phyloP scores from a whole-genome alignment of 64 coral and sea anemone species.

The Exaiptasia diaphana region DNA sequence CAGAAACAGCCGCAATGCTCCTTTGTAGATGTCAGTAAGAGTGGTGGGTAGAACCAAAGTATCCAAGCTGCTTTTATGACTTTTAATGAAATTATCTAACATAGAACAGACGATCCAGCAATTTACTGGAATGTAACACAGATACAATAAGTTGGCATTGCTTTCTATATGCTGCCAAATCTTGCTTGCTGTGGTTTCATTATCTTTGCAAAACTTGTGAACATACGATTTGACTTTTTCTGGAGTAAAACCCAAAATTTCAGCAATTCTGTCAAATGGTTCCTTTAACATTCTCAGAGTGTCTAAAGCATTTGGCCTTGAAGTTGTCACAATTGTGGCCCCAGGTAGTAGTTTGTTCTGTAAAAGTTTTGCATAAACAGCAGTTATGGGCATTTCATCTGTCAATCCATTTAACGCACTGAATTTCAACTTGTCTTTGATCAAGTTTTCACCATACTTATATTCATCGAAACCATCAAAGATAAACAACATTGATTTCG shows the following conservation, averaged over 20 bases:
- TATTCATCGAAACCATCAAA: conserved; percentile 48
- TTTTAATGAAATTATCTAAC: conserved; percentile 2
- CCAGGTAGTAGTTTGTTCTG: conserved; percentile 1
- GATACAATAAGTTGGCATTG: conserved; percentile 38
- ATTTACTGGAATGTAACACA: conserved; percentile 64
- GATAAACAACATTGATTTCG: conserved; percentile 10
- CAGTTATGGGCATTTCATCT: conserved; percentile 25
- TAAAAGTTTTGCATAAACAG: conserved; percentile 26
- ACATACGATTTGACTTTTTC: conserved; percentile 31
- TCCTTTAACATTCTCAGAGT: neutral
- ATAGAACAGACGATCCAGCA: conserved; percentile 59
- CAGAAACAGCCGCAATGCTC: conserved; percentile 46
- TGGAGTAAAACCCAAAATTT: conserved; percentile 21
- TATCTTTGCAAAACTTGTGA: neutral
- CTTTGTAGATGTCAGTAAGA: conserved; percentile 43
- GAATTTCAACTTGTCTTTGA: neutral
- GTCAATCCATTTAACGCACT: neutral
- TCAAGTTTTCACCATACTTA: neutral
- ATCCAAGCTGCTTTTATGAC: neutral
- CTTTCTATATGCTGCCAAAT: conserved; percentile 38
- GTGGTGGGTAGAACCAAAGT: conserved; percentile 5
- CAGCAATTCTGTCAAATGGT: neutral
- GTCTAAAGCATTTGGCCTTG: conserved; percentile 6
- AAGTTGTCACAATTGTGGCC: conserved; percentile 18
- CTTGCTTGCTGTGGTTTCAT: neutral